Conservation (phyloP, 1,140 invertebrate genomes). For the Pseudomyrmex pallidus region DNA sequence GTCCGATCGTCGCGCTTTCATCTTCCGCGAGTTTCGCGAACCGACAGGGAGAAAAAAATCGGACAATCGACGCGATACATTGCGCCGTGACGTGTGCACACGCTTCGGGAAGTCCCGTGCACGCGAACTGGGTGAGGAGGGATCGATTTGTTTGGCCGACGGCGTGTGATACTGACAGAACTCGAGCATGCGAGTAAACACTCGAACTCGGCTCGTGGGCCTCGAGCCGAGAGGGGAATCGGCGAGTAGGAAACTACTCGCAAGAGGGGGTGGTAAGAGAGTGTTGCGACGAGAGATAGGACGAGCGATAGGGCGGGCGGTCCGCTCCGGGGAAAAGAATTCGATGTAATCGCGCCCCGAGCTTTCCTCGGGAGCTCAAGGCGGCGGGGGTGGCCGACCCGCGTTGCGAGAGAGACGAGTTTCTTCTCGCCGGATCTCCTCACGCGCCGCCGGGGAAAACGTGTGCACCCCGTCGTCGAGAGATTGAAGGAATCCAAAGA, state of each 20-base stretch:
- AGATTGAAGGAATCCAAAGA: constrained; percentile 48
- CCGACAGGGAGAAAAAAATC: constrained; percentile 50
- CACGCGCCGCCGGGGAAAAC: constrained; percentile 5
- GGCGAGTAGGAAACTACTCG: too few species aligned
- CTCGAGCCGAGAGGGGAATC: background rate
- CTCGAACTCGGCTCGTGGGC: constrained; percentile 27
- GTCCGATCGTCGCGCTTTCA: background rate
- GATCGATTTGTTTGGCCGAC: constrained; percentile 72
- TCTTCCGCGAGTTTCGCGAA: background rate
- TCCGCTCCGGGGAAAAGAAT: constrained; percentile 61
- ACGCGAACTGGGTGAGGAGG: constrained; percentile 40
- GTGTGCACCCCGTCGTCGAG: constrained; percentile 23
- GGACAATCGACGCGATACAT: constrained; percentile 6
- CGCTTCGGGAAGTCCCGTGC: background rate
- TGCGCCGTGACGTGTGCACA: constrained; percentile 15
- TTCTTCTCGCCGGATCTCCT: constrained; percentile 17
- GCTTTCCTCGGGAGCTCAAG: constrained; percentile 53
- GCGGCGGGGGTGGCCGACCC: constrained; percentile 12
- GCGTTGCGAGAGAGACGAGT: constrained; percentile 60
- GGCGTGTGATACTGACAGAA: constrained; percentile 70
- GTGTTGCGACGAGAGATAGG: constrained; percentile 38
- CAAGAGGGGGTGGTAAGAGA: background rate
- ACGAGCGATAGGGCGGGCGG: background rate
- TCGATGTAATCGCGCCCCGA: constrained; percentile 58
- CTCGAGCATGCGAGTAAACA: constrained; percentile 74